phyloP scores from a whole-genome alignment of 2,888 invertebrate species.

The Cantharis rufa region DNA sequence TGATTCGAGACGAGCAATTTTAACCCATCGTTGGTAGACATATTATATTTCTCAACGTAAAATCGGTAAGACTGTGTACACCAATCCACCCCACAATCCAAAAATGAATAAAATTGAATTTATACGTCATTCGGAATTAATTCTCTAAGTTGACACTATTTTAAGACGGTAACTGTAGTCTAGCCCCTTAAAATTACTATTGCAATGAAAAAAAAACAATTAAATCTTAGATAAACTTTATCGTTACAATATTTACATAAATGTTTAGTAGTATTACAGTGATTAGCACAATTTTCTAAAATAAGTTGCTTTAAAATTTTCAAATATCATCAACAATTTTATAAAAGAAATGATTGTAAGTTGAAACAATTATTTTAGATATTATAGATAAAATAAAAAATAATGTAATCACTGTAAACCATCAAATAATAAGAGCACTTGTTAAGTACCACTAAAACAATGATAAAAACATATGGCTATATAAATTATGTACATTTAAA shows the following conservation, averaged over 20 bases:
- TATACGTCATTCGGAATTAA: too few species aligned
- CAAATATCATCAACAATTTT: background rate
- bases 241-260: background rate
- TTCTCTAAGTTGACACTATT: too few species aligned
- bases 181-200: too few species aligned
- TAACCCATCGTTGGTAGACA: too few species aligned
- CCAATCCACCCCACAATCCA: too few species aligned
- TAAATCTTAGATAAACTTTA: background rate
- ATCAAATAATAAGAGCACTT: slow-evolving; percentile 37
- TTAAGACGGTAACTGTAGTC: too few species aligned
- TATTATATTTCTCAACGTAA: too few species aligned
- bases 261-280: background rate
- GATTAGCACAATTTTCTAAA: background rate
- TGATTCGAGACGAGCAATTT: too few species aligned
- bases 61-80: too few species aligned
- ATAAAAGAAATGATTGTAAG: background rate
- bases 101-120: too few species aligned
- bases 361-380: background rate
- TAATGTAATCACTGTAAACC: slow-evolving; percentile 10
- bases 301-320: background rate
- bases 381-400: background rate
- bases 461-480: slow-evolving; percentile 25
- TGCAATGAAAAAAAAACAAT: background rate
- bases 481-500: slow-evolving; percentile 17
- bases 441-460: slow-evolving; percentile 35